Base-by-base conservation (phyloP, 2,888 invertebrate genomes). In the Hylaea fasciaria region DNA sequence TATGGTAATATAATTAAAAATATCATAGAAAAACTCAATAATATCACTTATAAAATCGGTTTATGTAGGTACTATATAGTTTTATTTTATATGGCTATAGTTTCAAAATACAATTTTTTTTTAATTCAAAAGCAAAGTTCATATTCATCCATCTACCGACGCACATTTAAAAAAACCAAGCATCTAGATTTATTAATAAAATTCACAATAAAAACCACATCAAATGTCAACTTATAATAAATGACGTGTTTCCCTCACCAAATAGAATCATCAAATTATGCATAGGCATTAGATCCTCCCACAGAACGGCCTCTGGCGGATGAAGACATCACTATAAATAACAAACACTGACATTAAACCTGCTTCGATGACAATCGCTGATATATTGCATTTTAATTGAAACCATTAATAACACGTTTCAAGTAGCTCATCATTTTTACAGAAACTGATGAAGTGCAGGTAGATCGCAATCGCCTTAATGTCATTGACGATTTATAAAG, bases 221-320 rank as follows among this genome's bases (percentile, higher is more conserved):
- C 60, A 57, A 40, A 43, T 32, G 50, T 60, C 50, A 54, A 59
- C 22, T 14, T 35, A 17, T 50, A 45, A 60, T 40, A 55, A 55
- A 55, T 55, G 46, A 22, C 22, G 22, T n/a, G 16, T 54, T 49
- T 49, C 29, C 28, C 50, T 50, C 43, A 52, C 62, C 67, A 77
- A 70, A 80, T 78, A 76, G 70, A 77, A 72, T 71, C 76, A 78
- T 83, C 80, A 79, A 76, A 82, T 83, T 83, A 84, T 83, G 80
- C 69, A 75, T 76, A 82, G 71, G 57, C 64, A 47, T 69, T 73
- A 72, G 68, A 49, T 57, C 77, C 81, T 75, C 81, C 77, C 77
- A 79, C 76, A 56, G 43, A 52, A 57, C 50, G 40, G 65, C 61
- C 51, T 44, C 48, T 45, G 43, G 45, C 43, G 52, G 47, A 13